A percentile compares a stretch with the other conserved stretches of the same genome.
These are phyloP conservation scores for Nemoura dubitans DNA, from an alignment of 2,888 invertebrate genomes.

Conservation along the genomic window DNA sequence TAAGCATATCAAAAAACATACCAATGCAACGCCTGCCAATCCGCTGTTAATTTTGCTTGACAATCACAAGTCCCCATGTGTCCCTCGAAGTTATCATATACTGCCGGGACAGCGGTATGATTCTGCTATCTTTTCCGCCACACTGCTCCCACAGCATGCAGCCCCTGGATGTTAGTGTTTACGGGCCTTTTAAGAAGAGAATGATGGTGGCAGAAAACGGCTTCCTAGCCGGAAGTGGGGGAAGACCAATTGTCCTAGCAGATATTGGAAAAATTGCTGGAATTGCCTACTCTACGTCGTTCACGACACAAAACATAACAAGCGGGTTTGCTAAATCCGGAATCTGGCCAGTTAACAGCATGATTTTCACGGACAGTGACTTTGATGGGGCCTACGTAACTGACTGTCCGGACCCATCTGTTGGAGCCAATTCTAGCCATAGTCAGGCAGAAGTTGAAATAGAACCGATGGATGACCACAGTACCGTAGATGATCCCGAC, in stretches of 20 bases:
- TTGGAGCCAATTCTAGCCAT: background rate
- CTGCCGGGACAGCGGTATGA: conserved; percentile 57
- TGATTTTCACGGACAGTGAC: background rate
- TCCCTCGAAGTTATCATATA: background rate
- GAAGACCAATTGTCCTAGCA: conserved; percentile 50
- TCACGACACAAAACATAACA: conserved; percentile 51
- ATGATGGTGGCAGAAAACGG: conserved; percentile 52
- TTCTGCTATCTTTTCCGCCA: conserved; percentile 58
- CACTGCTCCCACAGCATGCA: too few species aligned
- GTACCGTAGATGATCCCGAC: too few species aligned
- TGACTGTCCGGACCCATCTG: background rate
- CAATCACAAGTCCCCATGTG: conserved; percentile 53
- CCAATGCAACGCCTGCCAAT: conserved; percentile 49
- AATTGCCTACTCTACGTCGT: conserved; percentile 46
- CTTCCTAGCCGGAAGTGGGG: conserved; percentile 47
- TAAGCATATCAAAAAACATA: conserved; percentile 51
- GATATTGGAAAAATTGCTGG: conserved; percentile 42
- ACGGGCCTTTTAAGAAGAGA: conserved; percentile 57
- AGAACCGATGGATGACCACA: background rate
- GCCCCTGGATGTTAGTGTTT: conserved; percentile 58
- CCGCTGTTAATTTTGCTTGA: conserved; percentile 52
- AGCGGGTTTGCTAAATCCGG: background rate
- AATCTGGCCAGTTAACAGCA: background rate
- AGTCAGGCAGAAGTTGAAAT: background rate
- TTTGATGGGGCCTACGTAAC: background rate